Evolutionary conservation across 2,797 vertebrate species (phyloP), one percentile per base, ranked within the genome.

Genomic region (Alcedo quadribrachys): DNA sequence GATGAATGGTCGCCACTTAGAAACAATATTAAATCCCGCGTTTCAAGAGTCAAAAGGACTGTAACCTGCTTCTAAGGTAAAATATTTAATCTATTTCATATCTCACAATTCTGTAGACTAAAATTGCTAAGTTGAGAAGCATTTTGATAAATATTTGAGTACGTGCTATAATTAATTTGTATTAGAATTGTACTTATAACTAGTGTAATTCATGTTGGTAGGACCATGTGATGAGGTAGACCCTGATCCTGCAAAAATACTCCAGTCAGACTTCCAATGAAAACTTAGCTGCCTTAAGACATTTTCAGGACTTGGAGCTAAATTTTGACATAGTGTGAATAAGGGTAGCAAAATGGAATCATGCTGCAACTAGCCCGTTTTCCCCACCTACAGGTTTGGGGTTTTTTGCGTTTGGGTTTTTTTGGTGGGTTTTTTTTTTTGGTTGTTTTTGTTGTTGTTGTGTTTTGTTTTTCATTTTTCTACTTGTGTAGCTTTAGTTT

Each of bases 1-100:
- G 95, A 98, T 97, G 95, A 98, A 93, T 95, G 97, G 98, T 96
- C 98, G 98, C 92, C 97, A 98, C 32, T 95, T 98, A 85, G 98
- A 97, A 89, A 98, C 98, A 30, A 97, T 98, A 91, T 97, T 98
- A 94, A 98, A 98, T 95, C 93, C 98, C 92, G 97, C 97, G 78
- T 98, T 98, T 97, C 97, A 98, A 75, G 97, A 98, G 89, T 98
- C 98, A 68, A 98, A 97, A 95, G 97, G 97, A 90, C 93, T 98
- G 51, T 96, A 98, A 96, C 97, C 97, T 53, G 92, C 94, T 92
- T 98, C 98, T 94, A 98, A 98, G 97, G 98, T 98, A 98, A 98
- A 96, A 97, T 81, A 92, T 79, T 79, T 61, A 71, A 78, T 74
- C 9, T 81, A 22, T 95, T 94, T 90, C 42, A 30, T 60, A 90